Evolutionary conservation across 2,113 vertebrate genomes (phyloP), one percentile per base, ranked within the genome.

Genomic region (Piprites chloris): DNA sequence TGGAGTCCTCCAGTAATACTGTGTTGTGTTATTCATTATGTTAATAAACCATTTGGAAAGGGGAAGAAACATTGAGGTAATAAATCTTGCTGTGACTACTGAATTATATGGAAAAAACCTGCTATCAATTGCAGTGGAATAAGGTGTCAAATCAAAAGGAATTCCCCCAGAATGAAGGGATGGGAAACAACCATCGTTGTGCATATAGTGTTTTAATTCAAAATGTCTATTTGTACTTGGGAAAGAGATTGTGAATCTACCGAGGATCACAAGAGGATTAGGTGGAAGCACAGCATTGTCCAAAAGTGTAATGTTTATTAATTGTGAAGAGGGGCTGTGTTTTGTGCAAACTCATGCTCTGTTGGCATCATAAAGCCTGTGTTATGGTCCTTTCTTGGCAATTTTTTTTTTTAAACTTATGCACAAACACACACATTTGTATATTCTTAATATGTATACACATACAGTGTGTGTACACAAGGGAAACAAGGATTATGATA

Each of bases 11-110:
- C 41, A 69, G 20, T 83, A 76, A 22, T 49, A 37, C 2, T 52
- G 2, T 77, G 7, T 47, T 50, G 28, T 90, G 39, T 62, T 87
- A 78, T 24, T 89, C 77, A 86, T 94, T 71, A 19, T 39, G 24
- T 78, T 89, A 84, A 90, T 88, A 95, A 96, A 35, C 27, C 14
- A 69, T 76, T 95, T 62, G 28, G 49, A 61, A 80, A 83, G n/a
- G 6, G 22, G 20, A 23, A 87, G 14, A 53, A 73, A 65, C 24
- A 52, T 6, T 44, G 32, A 85, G 32, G 59, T 76, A 61, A 68
- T 90, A 72, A 87, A 79, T 86, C 58, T 61, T 83, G 5, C 56
- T 65, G 19, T 8, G 5, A 41, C 49, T 76, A 20, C 37, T 73
- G 41, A 90, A 89, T 91, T 63, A 22, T 9, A 20, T 72, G 28